phyloP scores from a whole-genome alignment of 1,140 invertebrate genomes.

The Drosophila pachea region DNA sequence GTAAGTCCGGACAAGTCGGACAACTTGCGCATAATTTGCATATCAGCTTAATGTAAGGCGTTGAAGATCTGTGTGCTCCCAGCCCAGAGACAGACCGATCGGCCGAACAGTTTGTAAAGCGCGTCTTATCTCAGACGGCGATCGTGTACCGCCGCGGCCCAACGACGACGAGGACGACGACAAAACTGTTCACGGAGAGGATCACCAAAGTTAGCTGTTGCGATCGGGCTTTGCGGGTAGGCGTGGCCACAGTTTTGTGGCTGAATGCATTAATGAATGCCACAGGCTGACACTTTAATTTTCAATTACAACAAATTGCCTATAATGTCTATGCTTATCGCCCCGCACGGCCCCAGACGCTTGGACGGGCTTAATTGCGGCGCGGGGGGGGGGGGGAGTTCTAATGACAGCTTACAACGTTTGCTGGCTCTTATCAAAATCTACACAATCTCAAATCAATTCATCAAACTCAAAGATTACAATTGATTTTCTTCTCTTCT shows the following conservation, averaged over 20 bases:
- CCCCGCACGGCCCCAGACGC: conserved; percentile 41
- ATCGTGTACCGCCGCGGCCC: conserved; percentile 60
- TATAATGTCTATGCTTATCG: conserved; percentile 77
- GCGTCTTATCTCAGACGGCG: conserved; percentile 58
- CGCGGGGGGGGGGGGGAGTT: neutral
- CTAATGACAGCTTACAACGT: conserved; percentile 43
- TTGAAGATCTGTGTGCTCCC: conserved; percentile 25
- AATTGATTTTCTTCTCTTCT: too few species aligned
- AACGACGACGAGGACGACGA: conserved; percentile 40
- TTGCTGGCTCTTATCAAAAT: conserved; percentile 52
- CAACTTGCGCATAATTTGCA: conserved; percentile 64
- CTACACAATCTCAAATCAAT: conserved; percentile 68
- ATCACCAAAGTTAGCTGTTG: neutral
- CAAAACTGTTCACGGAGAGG: conserved; percentile 51
- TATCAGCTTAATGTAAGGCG: conserved; percentile 74
- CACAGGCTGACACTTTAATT: conserved; percentile 77
- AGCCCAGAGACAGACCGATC: neutral
- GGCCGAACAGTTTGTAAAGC: conserved; percentile 48
- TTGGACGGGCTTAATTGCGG: conserved; percentile 33
- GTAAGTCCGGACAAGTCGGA: too few species aligned
- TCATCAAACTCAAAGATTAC: conserved; percentile 75
- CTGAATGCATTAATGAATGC: conserved; percentile 62
- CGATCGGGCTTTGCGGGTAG: neutral
- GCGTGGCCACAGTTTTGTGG: conserved; percentile 48
- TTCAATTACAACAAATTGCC: conserved; percentile 78